Evolutionary conservation across 2,113 vertebrate genomes (phyloP).

Genomic region (Malurus elegans): DNA sequence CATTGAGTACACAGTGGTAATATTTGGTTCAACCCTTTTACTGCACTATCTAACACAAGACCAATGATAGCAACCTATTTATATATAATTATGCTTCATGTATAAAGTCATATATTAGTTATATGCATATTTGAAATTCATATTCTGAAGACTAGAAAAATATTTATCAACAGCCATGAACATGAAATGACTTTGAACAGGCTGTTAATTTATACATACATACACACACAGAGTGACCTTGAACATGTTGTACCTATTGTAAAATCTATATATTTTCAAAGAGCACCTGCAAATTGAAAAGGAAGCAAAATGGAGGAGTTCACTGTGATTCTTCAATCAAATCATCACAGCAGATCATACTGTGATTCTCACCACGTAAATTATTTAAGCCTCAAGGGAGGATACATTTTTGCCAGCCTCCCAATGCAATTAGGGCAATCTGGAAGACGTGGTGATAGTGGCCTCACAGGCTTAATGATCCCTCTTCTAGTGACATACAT

Average conservation of each 20-base stretch:
- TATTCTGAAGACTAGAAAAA: background rate
- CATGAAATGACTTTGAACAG: background rate
- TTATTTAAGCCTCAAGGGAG: background rate
- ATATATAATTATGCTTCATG: background rate
- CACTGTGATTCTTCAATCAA: background rate
- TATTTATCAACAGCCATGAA: background rate
- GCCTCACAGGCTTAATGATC: slow-evolving; percentile 23
- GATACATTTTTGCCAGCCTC: background rate
- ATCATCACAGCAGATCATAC: background rate
- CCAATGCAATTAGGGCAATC: background rate
- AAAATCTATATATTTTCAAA: background rate
- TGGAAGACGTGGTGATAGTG: background rate
- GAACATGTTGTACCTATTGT: background rate
- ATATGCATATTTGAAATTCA: background rate
- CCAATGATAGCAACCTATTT: background rate
- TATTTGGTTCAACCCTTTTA: background rate
- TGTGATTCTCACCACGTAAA: background rate
- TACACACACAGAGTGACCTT: background rate
- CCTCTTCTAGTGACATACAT: background rate
- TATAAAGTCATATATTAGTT: background rate
- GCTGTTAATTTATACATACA: background rate
- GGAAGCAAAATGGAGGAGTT: background rate
- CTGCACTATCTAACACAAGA: background rate
- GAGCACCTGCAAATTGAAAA: background rate
- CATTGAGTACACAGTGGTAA: background rate